Conservation (phyloP, 2,113 vertebrate genomes). For the Dicerorhinus sumatrensis region DNA sequence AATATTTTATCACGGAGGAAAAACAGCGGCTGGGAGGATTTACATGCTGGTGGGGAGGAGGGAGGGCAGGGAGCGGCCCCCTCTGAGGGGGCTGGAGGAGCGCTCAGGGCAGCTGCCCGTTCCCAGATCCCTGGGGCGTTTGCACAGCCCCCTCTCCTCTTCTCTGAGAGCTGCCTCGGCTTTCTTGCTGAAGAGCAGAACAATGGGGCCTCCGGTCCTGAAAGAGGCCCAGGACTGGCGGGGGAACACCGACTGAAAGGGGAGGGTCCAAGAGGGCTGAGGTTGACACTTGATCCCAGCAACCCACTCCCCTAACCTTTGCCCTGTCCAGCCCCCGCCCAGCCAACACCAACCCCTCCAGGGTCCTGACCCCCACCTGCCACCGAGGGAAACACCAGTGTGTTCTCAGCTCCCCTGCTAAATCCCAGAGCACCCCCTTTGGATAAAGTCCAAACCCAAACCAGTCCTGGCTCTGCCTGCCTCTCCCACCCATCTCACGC, state of each 20-base stretch:
- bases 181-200: not conserved
- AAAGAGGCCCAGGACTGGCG: accelerated
- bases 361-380: not conserved
- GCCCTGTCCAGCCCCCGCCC: not conserved
- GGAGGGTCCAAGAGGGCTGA: too few species aligned
- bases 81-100: not conserved
- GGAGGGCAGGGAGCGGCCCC: not conserved
- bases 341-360: not conserved
- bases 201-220: not conserved
- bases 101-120: not conserved
- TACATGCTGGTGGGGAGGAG: conserved; percentile 45
- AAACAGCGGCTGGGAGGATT: conserved; percentile 74
- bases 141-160: not conserved
- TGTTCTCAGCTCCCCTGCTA: not conserved
- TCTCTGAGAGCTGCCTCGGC: not conserved
- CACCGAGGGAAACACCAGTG: not conserved
- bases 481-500: not conserved
- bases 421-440: not conserved
- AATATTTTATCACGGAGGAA: conserved; percentile 94
- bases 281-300: not conserved
- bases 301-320: not conserved
- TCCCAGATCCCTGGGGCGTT: not conserved
- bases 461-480: not conserved
- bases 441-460: not conserved
- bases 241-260: not conserved